Conservation (phyloP, 2,888 invertebrate genomes). For the Thera britannica region DNA sequence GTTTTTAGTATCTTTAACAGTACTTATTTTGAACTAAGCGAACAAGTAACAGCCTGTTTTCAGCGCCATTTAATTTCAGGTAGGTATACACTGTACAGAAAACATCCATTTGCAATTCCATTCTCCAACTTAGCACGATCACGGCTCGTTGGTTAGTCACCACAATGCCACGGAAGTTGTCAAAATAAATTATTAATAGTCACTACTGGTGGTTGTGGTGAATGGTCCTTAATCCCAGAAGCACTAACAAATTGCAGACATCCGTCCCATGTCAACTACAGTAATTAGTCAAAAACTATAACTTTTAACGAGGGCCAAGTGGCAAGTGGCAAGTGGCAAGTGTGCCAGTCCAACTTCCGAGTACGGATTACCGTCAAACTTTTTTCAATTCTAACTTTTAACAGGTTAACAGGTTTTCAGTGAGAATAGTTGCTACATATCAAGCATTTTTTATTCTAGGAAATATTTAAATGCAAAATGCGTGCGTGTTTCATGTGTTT, state of each 20-base stretch:
- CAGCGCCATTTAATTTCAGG: too few species aligned
- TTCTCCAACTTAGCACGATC: too few species aligned
- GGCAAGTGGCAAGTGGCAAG: conserved; percentile 31
- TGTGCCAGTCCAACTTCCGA: conserved; percentile 35
- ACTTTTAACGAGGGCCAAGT: conserved; percentile 58
- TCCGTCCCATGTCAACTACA: conserved; percentile 53
- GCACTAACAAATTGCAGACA: conserved; percentile 56
- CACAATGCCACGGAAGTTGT: too few species aligned
- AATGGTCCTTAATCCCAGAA: conserved; percentile 8
- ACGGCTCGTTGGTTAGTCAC: too few species aligned
- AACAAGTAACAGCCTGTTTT: too few species aligned
- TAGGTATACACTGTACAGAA: too few species aligned
- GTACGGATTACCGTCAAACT: conserved; percentile 29
- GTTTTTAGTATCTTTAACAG: too few species aligned
- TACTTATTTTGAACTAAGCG: too few species aligned
- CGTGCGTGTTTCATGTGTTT: too few species aligned
- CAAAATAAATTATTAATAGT: too few species aligned
- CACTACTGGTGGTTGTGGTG: not conserved
- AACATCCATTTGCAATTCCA: too few species aligned
- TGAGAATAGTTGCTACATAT: not conserved
- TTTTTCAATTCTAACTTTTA: conserved; percentile 27
- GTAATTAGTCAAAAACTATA: conserved; percentile 60
- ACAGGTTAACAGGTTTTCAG: conserved; percentile 8
- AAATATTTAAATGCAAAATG: too few species aligned
- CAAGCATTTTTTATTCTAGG: not conserved